Conservation (phyloP, 2,888 invertebrate genomes). For the Augochlorella aurata region DNA sequence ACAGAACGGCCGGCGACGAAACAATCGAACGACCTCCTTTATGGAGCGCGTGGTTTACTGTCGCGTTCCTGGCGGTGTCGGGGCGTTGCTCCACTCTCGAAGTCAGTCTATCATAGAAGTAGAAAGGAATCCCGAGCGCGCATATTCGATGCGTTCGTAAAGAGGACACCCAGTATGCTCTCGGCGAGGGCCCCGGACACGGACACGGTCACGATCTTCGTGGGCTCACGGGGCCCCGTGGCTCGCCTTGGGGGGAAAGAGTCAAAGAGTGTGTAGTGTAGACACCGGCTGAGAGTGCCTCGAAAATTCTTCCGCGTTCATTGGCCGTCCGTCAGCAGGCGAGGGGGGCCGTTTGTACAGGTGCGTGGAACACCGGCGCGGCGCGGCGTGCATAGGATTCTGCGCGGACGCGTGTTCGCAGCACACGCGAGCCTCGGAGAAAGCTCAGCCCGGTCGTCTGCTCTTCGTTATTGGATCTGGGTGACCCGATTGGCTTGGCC, state of each 20-base stretch:
- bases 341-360: slow-evolving; percentile 2
- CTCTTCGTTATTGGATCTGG: slow-evolving; percentile 79
- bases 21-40: slow-evolving; percentile 7
- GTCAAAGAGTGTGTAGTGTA: slow-evolving; percentile 36
- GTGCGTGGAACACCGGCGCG: slow-evolving; percentile 14
- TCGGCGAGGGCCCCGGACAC: not conserved
- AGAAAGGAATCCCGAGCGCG: not conserved
- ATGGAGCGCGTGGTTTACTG: not conserved
- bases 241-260: slow-evolving; percentile 23
- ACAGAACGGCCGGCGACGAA: not conserved
- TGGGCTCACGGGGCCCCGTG: not conserved
- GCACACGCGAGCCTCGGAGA: slow-evolving; percentile 65
- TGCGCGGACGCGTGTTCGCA: slow-evolving; percentile 11
- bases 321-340: slow-evolving; percentile 67
- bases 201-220: not conserved
- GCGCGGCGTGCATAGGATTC: slow-evolving; percentile 34
- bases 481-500: slow-evolving; percentile 79
- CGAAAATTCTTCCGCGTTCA: slow-evolving; percentile 77
- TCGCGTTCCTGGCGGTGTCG: not conserved
- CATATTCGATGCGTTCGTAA: slow-evolving; percentile 2
- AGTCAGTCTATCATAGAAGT: not conserved
- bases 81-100: not conserved
- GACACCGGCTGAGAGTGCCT: slow-evolving; percentile 28
- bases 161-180: slow-evolving; percentile 4
- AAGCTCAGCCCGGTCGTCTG: slow-evolving; percentile 71